Evolutionary conservation across 2,113 vertebrate genomes (phyloP).

Genomic region (Megatriorchis doriae): DNA sequence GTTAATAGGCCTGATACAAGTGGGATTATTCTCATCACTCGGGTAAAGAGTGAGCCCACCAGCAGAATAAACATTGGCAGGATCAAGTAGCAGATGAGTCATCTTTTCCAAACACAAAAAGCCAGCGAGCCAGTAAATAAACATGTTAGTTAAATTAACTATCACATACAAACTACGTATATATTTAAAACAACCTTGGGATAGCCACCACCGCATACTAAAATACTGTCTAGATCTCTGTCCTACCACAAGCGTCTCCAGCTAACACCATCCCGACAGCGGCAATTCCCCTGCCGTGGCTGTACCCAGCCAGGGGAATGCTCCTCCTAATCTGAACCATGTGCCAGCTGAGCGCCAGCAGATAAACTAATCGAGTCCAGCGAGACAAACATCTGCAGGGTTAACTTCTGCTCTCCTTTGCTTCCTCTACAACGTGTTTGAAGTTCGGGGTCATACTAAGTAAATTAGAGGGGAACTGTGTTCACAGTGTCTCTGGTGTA

Average conservation of each 20-base stretch:
- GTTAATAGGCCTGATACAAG: neutral
- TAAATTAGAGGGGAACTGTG: neutral
- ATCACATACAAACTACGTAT: neutral
- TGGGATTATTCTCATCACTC: slow-evolving; percentile 11
- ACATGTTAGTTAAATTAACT: slow-evolving; percentile 15
- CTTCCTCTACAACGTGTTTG: neutral
- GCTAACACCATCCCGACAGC: neutral
- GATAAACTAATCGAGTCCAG: neutral
- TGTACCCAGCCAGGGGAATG: neutral
- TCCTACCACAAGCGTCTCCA: neutral
- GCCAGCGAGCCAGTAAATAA: neutral
- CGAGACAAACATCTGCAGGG: neutral
- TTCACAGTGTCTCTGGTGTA: neutral
- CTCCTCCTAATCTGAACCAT: neutral
- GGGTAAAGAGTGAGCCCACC: neutral
- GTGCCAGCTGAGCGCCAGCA: neutral
- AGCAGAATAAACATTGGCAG: slow-evolving; percentile 33
- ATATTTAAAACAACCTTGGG: neutral
- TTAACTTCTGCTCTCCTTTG: neutral
- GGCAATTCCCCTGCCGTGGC: neutral
- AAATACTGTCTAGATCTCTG: neutral
- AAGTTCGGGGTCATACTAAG: neutral
- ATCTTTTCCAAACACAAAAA: slow-evolving; percentile 41
- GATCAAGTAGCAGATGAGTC: slow-evolving; percentile 29
- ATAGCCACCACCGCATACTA: accelerated